A percentile compares a stretch with the other conserved stretches of the same genome.
phyloP scores from a whole-genome alignment of 1,140 invertebrate genomes.

The Holotrichia oblita region DNA sequence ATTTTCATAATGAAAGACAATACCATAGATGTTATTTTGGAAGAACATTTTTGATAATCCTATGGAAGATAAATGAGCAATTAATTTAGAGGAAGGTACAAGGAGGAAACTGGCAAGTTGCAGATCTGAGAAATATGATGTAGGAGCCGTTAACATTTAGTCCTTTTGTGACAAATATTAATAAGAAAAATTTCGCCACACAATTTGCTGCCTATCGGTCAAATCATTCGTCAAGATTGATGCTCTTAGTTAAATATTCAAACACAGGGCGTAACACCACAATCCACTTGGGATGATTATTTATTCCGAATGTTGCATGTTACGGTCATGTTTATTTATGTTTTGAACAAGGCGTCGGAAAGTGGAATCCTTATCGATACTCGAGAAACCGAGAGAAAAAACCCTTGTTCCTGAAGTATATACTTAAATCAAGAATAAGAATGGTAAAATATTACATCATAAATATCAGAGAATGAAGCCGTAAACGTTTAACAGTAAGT shows the following conservation, averaged over 20 bases:
- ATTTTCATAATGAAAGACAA: no score
- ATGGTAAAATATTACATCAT: neutral
- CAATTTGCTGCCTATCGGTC: neutral
- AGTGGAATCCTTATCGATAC: conserved; percentile 30
- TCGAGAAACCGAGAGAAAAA: neutral
- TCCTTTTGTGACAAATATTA: no score
- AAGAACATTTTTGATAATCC: no score
- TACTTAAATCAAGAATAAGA: conserved; percentile 9
- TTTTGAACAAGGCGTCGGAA: neutral
- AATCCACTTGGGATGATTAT: neutral
- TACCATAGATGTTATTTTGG: no score
- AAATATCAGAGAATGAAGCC: conserved; percentile 22
- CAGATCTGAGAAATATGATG: no score
- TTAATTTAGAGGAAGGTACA: no score
- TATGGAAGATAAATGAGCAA: no score
- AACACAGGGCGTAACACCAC: neutral
- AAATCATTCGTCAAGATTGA: conserved; percentile 16
- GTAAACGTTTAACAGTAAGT: conserved; percentile 10
- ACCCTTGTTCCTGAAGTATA: neutral
- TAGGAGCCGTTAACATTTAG: no score
- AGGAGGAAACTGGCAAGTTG: no score
- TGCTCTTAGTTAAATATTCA: conserved; percentile 28
- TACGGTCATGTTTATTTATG: conserved; percentile 22
- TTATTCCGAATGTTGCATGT: conserved; percentile 33
- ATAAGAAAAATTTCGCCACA: no score